Conservation (phyloP, 1,140 invertebrate species). For the Procambarus clarkii region DNA sequence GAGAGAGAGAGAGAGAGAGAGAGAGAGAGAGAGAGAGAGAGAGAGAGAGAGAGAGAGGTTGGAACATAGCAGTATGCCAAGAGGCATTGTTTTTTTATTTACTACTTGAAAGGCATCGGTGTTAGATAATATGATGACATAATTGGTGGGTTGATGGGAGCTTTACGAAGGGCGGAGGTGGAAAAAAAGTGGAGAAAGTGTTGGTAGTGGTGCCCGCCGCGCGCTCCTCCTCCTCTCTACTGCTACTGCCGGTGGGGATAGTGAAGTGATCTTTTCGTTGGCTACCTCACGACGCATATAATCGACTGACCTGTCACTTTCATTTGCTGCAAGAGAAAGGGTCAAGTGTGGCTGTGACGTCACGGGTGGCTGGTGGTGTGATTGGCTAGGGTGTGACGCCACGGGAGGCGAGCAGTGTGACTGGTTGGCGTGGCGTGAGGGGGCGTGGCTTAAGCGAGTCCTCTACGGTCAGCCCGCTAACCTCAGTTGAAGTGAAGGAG, state of each 20-base stretch:
- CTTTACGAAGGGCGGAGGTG: background rate
- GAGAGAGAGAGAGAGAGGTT: too few species aligned
- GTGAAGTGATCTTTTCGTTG: slow-evolving; percentile 38
- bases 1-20: too few species aligned
- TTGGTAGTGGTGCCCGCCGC: background rate
- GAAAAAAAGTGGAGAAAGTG: slow-evolving; percentile 40
- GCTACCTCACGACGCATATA: slow-evolving; percentile 52
- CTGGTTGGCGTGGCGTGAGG: too few species aligned
- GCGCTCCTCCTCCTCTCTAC: too few species aligned
- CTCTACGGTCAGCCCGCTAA: background rate
- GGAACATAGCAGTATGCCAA: too few species aligned
- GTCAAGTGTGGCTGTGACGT: slow-evolving; percentile 39
- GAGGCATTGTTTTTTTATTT: too few species aligned
- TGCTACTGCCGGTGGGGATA: slow-evolving; percentile 9
- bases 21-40: too few species aligned
- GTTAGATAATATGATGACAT: background rate
- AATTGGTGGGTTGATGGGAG: background rate
- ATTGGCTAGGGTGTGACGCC: slow-evolving; percentile 16
- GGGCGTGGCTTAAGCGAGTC: slow-evolving; percentile 39
- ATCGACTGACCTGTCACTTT: slow-evolving; percentile 52
- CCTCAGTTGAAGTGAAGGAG: slow-evolving; percentile 49
- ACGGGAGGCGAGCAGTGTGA: too few species aligned
- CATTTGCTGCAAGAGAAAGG: slow-evolving; percentile 46
- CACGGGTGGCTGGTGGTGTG: background rate
- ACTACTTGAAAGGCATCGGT: too few species aligned